A percentile compares a stretch with the other conserved stretches of the same genome.
Conservation (phyloP, 2,797 vertebrate species). For the Furcifer pardalis region DNA sequence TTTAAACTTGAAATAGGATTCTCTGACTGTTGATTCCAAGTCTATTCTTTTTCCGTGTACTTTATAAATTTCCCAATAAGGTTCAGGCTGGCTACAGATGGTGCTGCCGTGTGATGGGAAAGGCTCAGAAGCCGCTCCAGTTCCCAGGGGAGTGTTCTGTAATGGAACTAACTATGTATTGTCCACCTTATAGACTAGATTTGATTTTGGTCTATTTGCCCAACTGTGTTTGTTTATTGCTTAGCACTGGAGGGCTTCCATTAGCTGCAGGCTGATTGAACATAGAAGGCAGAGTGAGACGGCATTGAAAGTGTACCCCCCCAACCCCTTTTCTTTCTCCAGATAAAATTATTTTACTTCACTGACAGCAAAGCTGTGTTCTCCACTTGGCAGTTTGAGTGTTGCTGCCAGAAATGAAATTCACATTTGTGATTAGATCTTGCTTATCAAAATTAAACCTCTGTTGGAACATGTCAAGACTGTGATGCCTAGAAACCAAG, state of each 20-base stretch:
- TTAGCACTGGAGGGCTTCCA: slow-evolving; percentile 83
- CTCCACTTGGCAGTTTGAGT: slow-evolving; percentile 61
- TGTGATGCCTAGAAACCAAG: neutral
- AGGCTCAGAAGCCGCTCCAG: slow-evolving; percentile 81
- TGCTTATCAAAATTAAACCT: slow-evolving; percentile 58
- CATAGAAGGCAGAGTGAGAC: slow-evolving; percentile 69
- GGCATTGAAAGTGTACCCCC: slow-evolving; percentile 63
- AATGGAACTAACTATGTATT: slow-evolving; percentile 89
- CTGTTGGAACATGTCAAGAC: slow-evolving; percentile 56
- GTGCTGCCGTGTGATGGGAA: slow-evolving; percentile 92
- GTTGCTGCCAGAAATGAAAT: slow-evolving; percentile 46
- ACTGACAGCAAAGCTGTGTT: slow-evolving; percentile 66
- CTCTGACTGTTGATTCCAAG: slow-evolving; percentile 89
- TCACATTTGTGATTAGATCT: slow-evolving; percentile 39
- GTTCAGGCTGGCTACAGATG: slow-evolving; percentile 92
- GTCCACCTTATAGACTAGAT: slow-evolving; percentile 84
- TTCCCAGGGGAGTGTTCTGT: slow-evolving; percentile 88
- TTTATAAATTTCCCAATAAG: slow-evolving; percentile 96
- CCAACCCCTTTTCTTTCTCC: slow-evolving; percentile 39
- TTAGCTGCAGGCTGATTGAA: slow-evolving; percentile 81
- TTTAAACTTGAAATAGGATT: slow-evolving; percentile 99
- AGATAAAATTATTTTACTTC: slow-evolving; percentile 76
- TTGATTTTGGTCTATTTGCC: slow-evolving; percentile 91
- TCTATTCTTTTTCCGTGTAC: slow-evolving; percentile 88
- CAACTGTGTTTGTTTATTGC: slow-evolving; percentile 89